Evolutionary conservation across 1,140 invertebrate genomes (phyloP).

Genomic region (Dreissena rostriformis): DNA sequence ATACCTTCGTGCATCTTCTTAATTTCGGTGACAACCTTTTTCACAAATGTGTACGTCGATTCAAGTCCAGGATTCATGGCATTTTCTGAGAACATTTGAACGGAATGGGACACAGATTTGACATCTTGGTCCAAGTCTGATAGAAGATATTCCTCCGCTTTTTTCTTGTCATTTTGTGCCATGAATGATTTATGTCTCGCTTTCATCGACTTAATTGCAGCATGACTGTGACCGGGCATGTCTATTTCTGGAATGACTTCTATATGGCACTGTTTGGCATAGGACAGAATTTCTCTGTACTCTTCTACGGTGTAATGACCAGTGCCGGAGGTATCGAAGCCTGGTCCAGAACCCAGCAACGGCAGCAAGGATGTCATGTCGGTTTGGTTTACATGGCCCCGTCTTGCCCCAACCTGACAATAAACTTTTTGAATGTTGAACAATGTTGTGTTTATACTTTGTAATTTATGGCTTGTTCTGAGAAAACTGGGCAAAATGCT

Average conservation of each 20-base stretch:
- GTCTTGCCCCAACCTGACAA: slow-evolving; percentile 71
- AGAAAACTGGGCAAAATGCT: too few relatives aligned
- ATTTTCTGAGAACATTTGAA: slow-evolving; percentile 76
- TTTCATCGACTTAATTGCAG: slow-evolving; percentile 76
- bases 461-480: too few relatives aligned
- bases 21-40: slow-evolving; percentile 73
- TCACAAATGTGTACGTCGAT: slow-evolving; percentile 75
- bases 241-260: slow-evolving; percentile 80
- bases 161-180: slow-evolving; percentile 55
- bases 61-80: slow-evolving; percentile 77
- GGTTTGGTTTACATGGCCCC: slow-evolving; percentile 71
- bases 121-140: slow-evolving; percentile 62
- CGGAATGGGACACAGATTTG: slow-evolving; percentile 59
- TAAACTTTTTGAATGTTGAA: background rate
- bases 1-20: slow-evolving; percentile 72
- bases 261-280: slow-evolving; percentile 72
- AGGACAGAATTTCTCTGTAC: slow-evolving; percentile 74
- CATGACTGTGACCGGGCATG: slow-evolving; percentile 79
- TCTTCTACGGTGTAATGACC: slow-evolving; percentile 71
- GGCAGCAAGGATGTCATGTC: slow-evolving; percentile 73
- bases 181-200: slow-evolving; percentile 63
- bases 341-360: slow-evolving; percentile 74
- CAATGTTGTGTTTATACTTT: too few relatives aligned
- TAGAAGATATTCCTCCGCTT: slow-evolving; percentile 70
- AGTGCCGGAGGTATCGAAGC: slow-evolving; percentile 65